Percentiles rank a stretch among this genome's conserved stretches.
Evolutionary conservation across 2,113 vertebrate genomes (phyloP).

Genomic region (Cranoglanis bouderius): DNA sequence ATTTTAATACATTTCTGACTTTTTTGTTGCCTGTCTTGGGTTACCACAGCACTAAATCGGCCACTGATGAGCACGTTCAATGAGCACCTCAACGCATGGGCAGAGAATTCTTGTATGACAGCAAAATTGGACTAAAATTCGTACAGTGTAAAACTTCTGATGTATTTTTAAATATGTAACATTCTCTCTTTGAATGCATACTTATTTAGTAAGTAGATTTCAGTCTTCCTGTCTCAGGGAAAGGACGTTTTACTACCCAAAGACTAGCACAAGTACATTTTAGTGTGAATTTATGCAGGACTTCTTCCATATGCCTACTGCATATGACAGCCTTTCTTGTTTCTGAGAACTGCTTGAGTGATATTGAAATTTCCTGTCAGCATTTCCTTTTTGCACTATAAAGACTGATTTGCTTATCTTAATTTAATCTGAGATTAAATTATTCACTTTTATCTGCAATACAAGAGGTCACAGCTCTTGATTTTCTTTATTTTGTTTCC

Average conservation of each 20-base stretch:
- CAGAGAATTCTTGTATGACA: not conserved
- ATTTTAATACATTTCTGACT: not conserved
- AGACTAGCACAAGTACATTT: not conserved
- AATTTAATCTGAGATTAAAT: constrained; percentile 37
- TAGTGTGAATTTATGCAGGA: not conserved
- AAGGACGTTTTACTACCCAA: not conserved
- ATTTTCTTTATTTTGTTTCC: not conserved
- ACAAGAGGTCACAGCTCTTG: not conserved
- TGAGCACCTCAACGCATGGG: not conserved
- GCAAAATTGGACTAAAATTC: not conserved
- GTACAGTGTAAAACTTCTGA: not conserved
- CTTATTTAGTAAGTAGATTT: not conserved
- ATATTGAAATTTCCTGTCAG: not conserved
- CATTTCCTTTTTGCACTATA: not conserved
- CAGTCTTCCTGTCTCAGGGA: not conserved
- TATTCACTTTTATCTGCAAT: not conserved
- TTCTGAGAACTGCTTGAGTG: not conserved
- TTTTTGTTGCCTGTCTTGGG: not conserved
- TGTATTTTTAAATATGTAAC: not conserved
- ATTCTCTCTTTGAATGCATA: not conserved
- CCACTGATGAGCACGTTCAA: not conserved
- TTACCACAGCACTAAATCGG: not conserved
- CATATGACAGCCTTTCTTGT: not conserved
- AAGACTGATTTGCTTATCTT: constrained; percentile 12
- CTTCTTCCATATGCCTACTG: not conserved